Percentiles rank a stretch among this genome's conserved stretches.
These are phyloP conservation scores for Rhingia rostrata DNA, from an alignment of 2,888 invertebrate species.

Conservation along the genomic window DNA sequence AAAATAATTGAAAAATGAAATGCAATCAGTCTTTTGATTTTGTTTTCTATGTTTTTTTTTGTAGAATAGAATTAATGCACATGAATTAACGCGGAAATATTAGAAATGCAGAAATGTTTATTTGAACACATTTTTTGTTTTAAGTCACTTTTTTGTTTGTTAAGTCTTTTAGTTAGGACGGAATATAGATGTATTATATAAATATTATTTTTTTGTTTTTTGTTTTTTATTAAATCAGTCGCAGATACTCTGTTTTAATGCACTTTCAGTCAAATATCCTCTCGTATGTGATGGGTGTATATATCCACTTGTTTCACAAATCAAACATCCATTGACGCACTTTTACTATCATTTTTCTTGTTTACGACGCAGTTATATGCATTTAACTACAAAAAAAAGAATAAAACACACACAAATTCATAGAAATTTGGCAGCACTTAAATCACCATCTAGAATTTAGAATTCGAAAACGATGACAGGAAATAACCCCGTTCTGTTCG, in stretches of 20 bases:
- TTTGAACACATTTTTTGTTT: conserved; percentile 51
- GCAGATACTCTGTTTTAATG: conserved; percentile 36
- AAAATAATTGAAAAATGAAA: conserved; percentile 28
- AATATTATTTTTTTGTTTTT: conserved; percentile 9
- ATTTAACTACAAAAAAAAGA: conserved; percentile 5
- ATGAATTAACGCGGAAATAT: conserved; percentile 21
- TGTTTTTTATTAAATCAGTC: conserved; percentile 54
- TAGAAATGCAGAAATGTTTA: conserved; percentile 50
- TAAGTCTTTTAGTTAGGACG: conserved; percentile 71
- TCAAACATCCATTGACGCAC: conserved; percentile 40
- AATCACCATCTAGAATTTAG: conserved; percentile 21
- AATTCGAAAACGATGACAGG: conserved; percentile 56
- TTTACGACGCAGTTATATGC: conserved; percentile 25
- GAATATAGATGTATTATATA: conserved; percentile 28
- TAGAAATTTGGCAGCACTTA: conserved; percentile 65
- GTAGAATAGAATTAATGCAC: conserved; percentile 28
- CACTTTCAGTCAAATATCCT: conserved; percentile 35
- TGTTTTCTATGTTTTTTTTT: conserved; percentile 11
- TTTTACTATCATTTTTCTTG: conserved; percentile 38
- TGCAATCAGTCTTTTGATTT: conserved; percentile 64
- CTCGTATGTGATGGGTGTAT: background rate
- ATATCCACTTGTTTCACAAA: conserved; percentile 20
- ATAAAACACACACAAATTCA: conserved; percentile 4
- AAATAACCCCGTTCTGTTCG: conserved; percentile 55
- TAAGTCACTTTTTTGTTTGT: conserved; percentile 65